Evolutionary conservation across 64 coral and sea anemone species (phyloP), one percentile per base, ranked within the genome.

Genomic region (Stichodactyla mertensii): DNA sequence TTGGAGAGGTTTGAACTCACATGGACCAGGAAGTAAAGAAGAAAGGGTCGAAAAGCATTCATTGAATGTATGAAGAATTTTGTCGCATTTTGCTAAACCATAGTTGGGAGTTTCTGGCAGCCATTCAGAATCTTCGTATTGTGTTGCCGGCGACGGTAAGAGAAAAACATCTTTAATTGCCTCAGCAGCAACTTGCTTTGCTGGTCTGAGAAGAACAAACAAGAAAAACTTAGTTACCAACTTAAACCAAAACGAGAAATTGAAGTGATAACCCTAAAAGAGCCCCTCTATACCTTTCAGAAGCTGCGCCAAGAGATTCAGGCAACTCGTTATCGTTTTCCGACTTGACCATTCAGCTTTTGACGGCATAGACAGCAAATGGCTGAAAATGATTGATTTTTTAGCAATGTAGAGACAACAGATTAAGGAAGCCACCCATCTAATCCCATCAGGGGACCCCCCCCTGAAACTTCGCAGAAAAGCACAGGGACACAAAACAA

Each of bases 301-400:
- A 80, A 53, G 78, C 6, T 80, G 12, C 78, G 20, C 52, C 51
- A 45, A 2, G 10, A 80, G 78, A 52, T 80, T 80, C 78, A 22
- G 14, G 45, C 4, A 53, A 22, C 10, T 52, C 31, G 19, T 16
- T 4, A 6, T 80, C 51, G 67, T 7, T 23, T 10, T 71, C 67
- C 23, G 10, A 71, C 1, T 52, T 51, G 20, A 52, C 2, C 1
- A 51, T 10, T 80, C 13, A 80, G 53, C 16, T 16, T 80, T 52
- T 80, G 54, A 52, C 78, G 78, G 20, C 78, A 80, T 52, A 9
- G 78, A 80, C 78, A 80, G 78, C 78, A 80, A 52, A 80, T 80
- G 28, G 36, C 78, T 80, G 61, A 64, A 64, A 64, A 20, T 64
- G 14, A 64, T 6, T n/a, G 18, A 18, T 20, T 20, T 19, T 19